Evolutionary conservation across 2,113 vertebrate species (phyloP), one percentile per base, ranked within the genome.

Genomic region (Sarotherodon lohbergeri): DNA sequence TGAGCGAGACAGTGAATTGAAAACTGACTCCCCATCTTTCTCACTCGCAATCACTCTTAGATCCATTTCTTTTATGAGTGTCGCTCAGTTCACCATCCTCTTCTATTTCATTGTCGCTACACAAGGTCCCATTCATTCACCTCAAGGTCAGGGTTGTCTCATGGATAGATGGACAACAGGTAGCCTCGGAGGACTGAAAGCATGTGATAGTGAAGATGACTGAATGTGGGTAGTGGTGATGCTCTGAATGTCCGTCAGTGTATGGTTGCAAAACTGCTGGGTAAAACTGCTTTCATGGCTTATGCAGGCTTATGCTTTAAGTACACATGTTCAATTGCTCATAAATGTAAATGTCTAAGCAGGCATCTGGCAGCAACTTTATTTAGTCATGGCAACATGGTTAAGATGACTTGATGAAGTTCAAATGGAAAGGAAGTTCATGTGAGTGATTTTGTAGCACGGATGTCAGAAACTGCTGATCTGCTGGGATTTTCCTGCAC

Each of bases 141-240:
- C 78, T 80, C 17, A 79, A 39, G 86, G 88, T 93, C 83, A 89
- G 63, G 87, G 85, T 36, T 71, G 17, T 59, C 63, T 57, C 48
- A 13, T 22, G 13, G 86, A 89, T 68, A 43, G 78, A 87, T 56
- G 79, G 68, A 34, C 63, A 17, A 36, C 17, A 29, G 83, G 56
- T 32, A 54, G 71, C 78, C 81, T 57, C 10, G 80, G 27, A 80
- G 87, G 63, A 54, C 48, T 16, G 76, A 46, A 43, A 68, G 73
- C 50, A n/a, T 73, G 12, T 88, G 84, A 86, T 79, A 59, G 71
- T 79, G n/a, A 57, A 57, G 83, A 81, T 85, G 87, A 82, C 24
- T 80, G 56, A 87, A 17, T 78, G 80, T 43, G 36, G 16, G 41
- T 14, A 27, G 34, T 55, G 81, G 52, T 55, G 22, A 10, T 41